phyloP scores from a whole-genome alignment of 2,888 invertebrate genomes.

The Orthosia incerta region DNA sequence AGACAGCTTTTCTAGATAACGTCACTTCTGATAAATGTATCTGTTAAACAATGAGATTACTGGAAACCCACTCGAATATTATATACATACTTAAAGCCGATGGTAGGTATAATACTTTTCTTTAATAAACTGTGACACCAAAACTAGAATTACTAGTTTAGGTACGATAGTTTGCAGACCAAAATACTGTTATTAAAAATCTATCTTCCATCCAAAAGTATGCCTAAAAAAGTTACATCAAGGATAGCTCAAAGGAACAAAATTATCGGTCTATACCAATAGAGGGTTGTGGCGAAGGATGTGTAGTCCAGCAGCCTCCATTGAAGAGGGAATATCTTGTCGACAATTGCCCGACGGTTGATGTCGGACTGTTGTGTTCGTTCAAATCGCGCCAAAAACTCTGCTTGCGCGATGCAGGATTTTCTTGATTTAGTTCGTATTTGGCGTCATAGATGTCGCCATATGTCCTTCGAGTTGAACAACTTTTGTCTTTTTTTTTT shows the following conservation, averaged over 20 bases:
- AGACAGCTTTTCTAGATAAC: slow-evolving; percentile 4
- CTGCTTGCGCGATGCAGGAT: too few species aligned
- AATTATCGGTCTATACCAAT: not conserved
- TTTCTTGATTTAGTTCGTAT: too few species aligned
- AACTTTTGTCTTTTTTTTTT: not conserved
- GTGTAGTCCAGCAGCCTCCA: too few species aligned
- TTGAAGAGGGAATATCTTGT: too few species aligned
- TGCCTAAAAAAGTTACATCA: not conserved
- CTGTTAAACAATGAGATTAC: slow-evolving; percentile 45
- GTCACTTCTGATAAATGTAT: not conserved
- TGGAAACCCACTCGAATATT: slow-evolving; percentile 46
- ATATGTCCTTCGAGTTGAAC: not conserved
- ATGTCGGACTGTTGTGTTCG: too few species aligned
- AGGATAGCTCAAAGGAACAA: not conserved
- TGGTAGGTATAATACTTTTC: slow-evolving; percentile 4
- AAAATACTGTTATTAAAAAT: slow-evolving; percentile 4
- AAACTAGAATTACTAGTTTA: slow-evolving; percentile 48
- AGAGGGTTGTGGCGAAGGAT: too few species aligned
- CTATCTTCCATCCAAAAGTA: not conserved
- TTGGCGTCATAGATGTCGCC: too few species aligned
- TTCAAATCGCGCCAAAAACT: too few species aligned
- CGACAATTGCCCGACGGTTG: too few species aligned
- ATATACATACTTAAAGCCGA: not conserved
- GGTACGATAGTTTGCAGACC: slow-evolving; percentile 49
- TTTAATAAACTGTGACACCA: slow-evolving; percentile 55